Percentiles rank a stretch among this genome's conserved stretches.
These are phyloP conservation scores for Drosophila mayri DNA, from an alignment of 1,140 invertebrate genomes.

Conservation along the genomic window DNA sequence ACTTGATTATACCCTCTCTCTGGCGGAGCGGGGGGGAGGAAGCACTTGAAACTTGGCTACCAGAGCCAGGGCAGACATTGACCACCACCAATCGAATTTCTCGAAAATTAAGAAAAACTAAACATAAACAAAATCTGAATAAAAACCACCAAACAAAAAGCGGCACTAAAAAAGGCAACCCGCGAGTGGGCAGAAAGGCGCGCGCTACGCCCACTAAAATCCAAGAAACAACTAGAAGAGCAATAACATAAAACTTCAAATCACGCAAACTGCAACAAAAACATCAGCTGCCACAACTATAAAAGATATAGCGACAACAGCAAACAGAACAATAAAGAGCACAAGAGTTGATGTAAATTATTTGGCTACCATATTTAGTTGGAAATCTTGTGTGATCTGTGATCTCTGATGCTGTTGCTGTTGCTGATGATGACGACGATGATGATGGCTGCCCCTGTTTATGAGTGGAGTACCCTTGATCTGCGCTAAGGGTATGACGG, in stretches of 20 bases:
- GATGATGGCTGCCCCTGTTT: conserved; percentile 54
- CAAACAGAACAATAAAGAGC: conserved; percentile 68
- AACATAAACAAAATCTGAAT: conserved; percentile 7
- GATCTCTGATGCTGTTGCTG: conserved; percentile 33
- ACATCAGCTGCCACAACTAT: conserved; percentile 29
- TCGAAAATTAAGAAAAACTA: conserved; percentile 22
- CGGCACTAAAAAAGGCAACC: conserved; percentile 71
- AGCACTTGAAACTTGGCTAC: conserved; percentile 67
- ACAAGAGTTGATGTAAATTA: conserved; percentile 78
- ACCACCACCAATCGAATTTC: conserved; percentile 76
- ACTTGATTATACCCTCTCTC: conserved; percentile 23
- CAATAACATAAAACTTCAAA: conserved; percentile 78
- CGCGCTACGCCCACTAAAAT: conserved; percentile 65
- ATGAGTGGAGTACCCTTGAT: conserved; percentile 54
- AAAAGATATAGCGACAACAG: conserved; percentile 46
- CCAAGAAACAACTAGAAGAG: conserved; percentile 57
- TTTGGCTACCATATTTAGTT: conserved; percentile 81
- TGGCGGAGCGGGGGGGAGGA: conserved; percentile 22
- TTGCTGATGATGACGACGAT: conserved; percentile 4
- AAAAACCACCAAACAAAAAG: conserved; percentile 49
- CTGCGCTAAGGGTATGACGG: conserved; percentile 29
- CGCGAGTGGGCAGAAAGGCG: conserved; percentile 66
- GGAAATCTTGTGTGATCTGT: conserved; percentile 71
- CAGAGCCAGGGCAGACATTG: conserved; percentile 49
- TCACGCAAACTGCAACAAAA: conserved; percentile 67